phyloP scores from a whole-genome alignment of 2,113 vertebrate genomes.

The Etheostoma cragini region DNA sequence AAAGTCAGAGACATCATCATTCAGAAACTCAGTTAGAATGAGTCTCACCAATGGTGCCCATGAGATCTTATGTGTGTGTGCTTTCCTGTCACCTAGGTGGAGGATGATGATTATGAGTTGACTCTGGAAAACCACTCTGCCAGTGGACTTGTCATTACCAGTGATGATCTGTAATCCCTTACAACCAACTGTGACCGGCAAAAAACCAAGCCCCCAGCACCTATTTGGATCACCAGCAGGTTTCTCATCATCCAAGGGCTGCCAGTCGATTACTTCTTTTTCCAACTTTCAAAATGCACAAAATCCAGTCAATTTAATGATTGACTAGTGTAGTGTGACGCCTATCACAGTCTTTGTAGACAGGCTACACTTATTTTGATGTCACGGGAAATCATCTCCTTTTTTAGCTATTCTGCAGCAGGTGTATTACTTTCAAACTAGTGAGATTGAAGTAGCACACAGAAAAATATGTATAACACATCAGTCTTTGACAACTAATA shows the following conservation, averaged over 20 bases:
- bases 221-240: background rate
- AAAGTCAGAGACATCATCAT: background rate
- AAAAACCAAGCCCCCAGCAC: background rate
- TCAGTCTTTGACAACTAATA: conserved; percentile 13
- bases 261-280: background rate
- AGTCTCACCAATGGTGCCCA: no score
- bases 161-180: conserved; percentile 72
- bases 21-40: background rate
- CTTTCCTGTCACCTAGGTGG: conserved; percentile 38
- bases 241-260: background rate
- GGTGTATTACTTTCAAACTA: conserved; percentile 20
- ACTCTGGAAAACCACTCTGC: conserved; percentile 54
- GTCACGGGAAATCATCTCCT: conserved; percentile 6
- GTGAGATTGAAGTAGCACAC: background rate
- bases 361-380: background rate
- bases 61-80: background rate
- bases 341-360: background rate
- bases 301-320: background rate
- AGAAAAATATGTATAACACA: conserved; percentile 28
- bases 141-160: conserved; percentile 64
- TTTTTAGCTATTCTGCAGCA: conserved; percentile 24
- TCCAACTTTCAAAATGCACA: background rate
- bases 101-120: conserved; percentile 44
- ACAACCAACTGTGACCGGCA: background rate
- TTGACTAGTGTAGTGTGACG: background rate